Evolutionary conservation across 2,888 invertebrate genomes (phyloP).

Genomic region (Pseudanteris insignis): DNA sequence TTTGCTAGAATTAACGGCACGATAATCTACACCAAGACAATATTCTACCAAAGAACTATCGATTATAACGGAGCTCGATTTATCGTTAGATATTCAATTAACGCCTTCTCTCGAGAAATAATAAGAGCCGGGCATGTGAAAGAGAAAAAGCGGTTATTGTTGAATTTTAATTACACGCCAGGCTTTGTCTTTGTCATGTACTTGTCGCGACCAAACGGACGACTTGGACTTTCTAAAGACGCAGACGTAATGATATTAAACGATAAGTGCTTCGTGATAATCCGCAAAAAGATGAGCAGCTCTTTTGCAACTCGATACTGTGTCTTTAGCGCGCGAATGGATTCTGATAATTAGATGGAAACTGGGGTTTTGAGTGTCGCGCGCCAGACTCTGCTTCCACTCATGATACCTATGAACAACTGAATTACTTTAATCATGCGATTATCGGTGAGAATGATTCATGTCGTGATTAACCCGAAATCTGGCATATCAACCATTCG

Average conservation of each 20-base stretch:
- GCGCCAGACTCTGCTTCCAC: no score
- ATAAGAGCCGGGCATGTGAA: slow-evolving; percentile 6
- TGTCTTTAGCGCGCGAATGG: no score
- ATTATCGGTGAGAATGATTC: no score
- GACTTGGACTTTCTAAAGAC: slow-evolving; percentile 4
- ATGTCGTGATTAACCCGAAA: no score
- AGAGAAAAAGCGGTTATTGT: slow-evolving; percentile 24
- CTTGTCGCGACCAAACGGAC: slow-evolving; percentile 3
- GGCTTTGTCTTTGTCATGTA: slow-evolving; percentile 16
- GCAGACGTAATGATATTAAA: slow-evolving; percentile 12
- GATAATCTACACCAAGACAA: no score
- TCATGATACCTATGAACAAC: no score
- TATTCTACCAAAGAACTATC: background rate
- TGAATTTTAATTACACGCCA: slow-evolving; percentile 32
- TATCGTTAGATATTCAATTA: slow-evolving; percentile 27
- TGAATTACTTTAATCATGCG: no score
- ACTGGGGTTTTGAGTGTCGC: no score
- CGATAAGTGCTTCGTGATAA: slow-evolving; percentile 11
- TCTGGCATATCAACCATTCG: no score
- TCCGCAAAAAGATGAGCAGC: slow-evolving; percentile 6
- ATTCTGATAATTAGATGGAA: no score
- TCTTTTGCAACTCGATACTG: slow-evolving; percentile 1
- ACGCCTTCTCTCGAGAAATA: slow-evolving; percentile 9
- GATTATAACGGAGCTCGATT: slow-evolving; percentile 11
- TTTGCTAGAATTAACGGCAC: no score